Conservation (phyloP, 2,888 invertebrate genomes). For the Andrena camellia region DNA sequence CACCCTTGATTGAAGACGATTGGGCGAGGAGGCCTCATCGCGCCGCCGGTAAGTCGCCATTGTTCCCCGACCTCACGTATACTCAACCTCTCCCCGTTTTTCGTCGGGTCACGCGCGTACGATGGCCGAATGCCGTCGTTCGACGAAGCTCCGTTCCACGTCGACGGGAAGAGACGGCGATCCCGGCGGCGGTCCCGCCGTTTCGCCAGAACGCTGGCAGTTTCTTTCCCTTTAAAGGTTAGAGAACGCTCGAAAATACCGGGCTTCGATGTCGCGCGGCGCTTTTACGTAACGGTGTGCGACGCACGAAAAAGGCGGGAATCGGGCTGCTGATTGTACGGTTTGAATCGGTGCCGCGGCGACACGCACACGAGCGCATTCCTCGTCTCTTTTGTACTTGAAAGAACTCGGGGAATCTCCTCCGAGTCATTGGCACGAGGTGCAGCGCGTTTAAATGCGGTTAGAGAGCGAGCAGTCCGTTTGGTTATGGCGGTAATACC, state of each 20-base stretch:
- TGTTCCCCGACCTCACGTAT: constrained; percentile 28
- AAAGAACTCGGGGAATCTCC: not conserved
- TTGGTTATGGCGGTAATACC: too few species aligned
- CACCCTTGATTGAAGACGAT: constrained; percentile 89
- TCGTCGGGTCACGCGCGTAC: not conserved
- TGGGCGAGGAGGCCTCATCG: constrained; percentile 88
- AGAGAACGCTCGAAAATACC: constrained; percentile 66
- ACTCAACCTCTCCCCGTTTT: constrained; percentile 18
- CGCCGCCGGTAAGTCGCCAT: constrained; percentile 88
- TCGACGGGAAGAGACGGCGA: not conserved
- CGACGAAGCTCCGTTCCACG: not conserved
- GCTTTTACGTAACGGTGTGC: constrained; percentile 67
- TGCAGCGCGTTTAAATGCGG: too few species aligned
- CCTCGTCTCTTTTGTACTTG: not conserved
- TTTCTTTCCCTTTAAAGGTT: constrained; percentile 73
- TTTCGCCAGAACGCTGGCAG: constrained; percentile 55
- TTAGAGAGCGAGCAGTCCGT: too few species aligned
- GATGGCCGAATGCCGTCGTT: not conserved
- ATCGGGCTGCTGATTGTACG: constrained; percentile 48
- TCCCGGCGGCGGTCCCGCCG: constrained; percentile 1
- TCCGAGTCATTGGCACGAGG: too few species aligned
- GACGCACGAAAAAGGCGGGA: constrained; percentile 65
- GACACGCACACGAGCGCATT: not conserved
- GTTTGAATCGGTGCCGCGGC: constrained; percentile 44
- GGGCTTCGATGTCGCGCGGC: constrained; percentile 36